phyloP scores from a whole-genome alignment of 2,113 vertebrate species.

The Opisthocomus hoazin region DNA sequence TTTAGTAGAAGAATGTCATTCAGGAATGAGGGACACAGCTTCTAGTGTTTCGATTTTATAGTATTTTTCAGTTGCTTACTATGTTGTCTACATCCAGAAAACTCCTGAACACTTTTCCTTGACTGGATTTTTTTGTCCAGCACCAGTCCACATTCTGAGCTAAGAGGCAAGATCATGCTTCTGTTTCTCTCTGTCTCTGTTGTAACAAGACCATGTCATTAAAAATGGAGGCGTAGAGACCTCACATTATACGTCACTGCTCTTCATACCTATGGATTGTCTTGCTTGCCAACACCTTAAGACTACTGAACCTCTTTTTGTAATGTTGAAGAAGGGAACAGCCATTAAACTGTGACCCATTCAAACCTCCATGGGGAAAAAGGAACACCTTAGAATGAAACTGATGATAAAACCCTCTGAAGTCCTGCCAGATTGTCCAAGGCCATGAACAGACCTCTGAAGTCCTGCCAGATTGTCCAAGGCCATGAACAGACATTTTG shows the following conservation, averaged over 20 bases:
- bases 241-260: not conserved
- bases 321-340: not conserved
- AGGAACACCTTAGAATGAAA: conserved; percentile 5
- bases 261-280: not conserved
- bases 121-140: not conserved
- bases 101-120: not conserved
- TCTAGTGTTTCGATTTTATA: not conserved
- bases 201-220: not conserved
- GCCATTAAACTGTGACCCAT: not conserved
- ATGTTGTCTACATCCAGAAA: not conserved
- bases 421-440: not conserved
- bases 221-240: not conserved
- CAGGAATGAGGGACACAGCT: not conserved
- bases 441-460: not conserved
- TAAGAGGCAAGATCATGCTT: not conserved
- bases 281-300: not conserved
- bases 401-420: not conserved
- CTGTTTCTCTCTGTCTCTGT: not conserved
- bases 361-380: not conserved
- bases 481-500: not conserved
- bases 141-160: not conserved
- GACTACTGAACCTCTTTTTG: not conserved
- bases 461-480: not conserved
- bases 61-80: not conserved
- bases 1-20: not conserved